Base-by-base conservation (phyloP, 2,888 invertebrate genomes). In the Abrostola tripartita region DNA sequence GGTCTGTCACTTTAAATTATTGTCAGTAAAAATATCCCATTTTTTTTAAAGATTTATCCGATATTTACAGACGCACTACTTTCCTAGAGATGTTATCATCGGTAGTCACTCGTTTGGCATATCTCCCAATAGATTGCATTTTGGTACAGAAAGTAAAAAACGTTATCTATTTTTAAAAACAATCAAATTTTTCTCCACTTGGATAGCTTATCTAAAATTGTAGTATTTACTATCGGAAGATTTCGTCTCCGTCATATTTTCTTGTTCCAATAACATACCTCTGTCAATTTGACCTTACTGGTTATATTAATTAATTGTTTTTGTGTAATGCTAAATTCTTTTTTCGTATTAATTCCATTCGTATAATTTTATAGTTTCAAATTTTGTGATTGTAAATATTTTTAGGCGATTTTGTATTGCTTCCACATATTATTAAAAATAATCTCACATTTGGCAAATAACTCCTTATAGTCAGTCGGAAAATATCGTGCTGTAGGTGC, bases 391-490 rank as follows among this genome's bases (percentile, higher is more conserved):
- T 41, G 38, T 53, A 14, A 50, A 36, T 50, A 37, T 54, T 38
- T 52, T 56, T 52, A 57, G 70, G 68, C 75, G 76, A 72, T 82
- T 88, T 86, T 89, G 88, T 89, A 87, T 86, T 87, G 90, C 93
- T 93, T 93, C 93, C 93, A 93, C 90, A 93, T 93, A 93, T 93
- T 93, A 92, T 93, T 93, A 82, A 85, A 81, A 85, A 84, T 84
- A 84, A 91, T 92, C 91, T 92, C 92, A 89, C 90, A 83, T 83
- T 87, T 90, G 91, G 91, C 90, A 85, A 78, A 64, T 59, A 61
- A 58, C 56, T 70, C 57, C 64, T 57, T 58, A 59, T 49, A 67
- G 61, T 61, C 70, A 65, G 60, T 65, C 68, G 36, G 52, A 63
- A 69, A 76, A 80, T 81, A 74, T 79, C 71, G 68, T 80, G 68